Percentiles rank a stretch among this genome's conserved stretches.
phyloP scores from a whole-genome alignment of 2,888 invertebrate genomes.

The Ophraella communa region DNA sequence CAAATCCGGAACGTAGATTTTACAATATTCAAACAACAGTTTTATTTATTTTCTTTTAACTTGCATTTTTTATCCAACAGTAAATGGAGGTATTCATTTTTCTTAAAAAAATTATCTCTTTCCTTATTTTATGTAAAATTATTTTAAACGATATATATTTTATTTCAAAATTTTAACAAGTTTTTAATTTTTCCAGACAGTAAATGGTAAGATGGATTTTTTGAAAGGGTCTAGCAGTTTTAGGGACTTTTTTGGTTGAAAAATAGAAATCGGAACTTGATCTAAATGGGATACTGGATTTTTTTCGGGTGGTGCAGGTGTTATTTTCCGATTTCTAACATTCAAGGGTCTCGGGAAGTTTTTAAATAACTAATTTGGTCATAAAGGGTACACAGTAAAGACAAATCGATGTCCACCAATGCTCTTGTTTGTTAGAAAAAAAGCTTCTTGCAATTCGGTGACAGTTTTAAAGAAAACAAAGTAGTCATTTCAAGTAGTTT shows the following conservation, averaged over 20 bases:
- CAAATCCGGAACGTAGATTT: not conserved
- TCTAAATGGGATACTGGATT: not conserved
- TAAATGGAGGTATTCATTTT: too few species aligned
- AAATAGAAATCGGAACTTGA: not conserved
- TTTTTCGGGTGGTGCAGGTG: slow-evolving; percentile 4
- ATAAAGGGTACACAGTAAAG: not conserved
- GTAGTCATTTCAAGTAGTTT: not conserved
- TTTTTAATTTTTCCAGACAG: too few species aligned
- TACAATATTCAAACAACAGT: too few species aligned
- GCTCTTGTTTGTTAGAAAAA: not conserved
- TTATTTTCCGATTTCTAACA: not conserved
- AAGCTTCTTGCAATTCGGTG: not conserved
- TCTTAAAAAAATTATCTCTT: too few species aligned
- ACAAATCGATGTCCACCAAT: not conserved
- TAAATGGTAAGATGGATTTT: too few species aligned
- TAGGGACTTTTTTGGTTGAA: not conserved
- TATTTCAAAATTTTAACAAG: too few species aligned
- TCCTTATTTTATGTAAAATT: too few species aligned
- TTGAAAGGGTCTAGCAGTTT: not conserved
- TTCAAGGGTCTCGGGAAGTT: not conserved
- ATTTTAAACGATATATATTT: too few species aligned
- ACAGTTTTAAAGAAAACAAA: not conserved
- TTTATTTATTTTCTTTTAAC: too few species aligned
- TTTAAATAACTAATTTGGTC: not conserved
- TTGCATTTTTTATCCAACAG: too few species aligned